Evolutionary conservation across 2,113 vertebrate species (phyloP), one percentile per base, ranked within the genome.

Genomic region (Sinocyclocheilus anshuiensis): DNA sequence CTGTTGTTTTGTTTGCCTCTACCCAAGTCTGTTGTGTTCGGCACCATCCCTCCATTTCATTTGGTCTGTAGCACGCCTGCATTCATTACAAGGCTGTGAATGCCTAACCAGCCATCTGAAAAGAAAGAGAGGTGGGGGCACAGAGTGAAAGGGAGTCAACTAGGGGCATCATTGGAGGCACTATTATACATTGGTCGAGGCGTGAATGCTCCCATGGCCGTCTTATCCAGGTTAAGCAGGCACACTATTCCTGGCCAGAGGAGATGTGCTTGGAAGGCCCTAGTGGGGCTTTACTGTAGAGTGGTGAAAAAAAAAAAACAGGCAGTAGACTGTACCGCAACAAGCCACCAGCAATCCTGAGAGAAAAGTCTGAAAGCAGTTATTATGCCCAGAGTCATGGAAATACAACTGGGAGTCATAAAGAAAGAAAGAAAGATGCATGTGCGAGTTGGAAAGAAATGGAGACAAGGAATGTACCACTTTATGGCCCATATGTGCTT

Each of bases 221-320:
- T 93, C 92, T 94, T 93, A 94, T 94, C 92, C 92, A 88, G 88
- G 90, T 86, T 81, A 91, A 93, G 91, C 93, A 94, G 92, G 80
- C 86, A 78, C 89, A 90, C 90, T 91, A 91, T 90, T 92, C 91
- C 93, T 93, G 93, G 93, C 93, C 88, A 78, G 87, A 89, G 84
- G 88, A 93, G 91, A 91, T 87, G 89, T 75, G 84, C 36, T 79
- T 85, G 78, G 77, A 81, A 81, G 79, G 85, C 39, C 79, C 78
- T 87, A 79, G 39, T 77, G 59, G 29, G 45, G 65, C 65, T 59
- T 84, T 42, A 84, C 48, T 84, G 50, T 74, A 24, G 67, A 39
- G 22, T n/a, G 48, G 18, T 57, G 33, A 10, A n/a, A 71, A 15
- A 16, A 36, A 71, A 9, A 39, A 72, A 33, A 22, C 48, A 53